Evolutionary conservation across 2,113 vertebrate genomes (phyloP).

Genomic region (Hypocryptadius cinnamomeus): DNA sequence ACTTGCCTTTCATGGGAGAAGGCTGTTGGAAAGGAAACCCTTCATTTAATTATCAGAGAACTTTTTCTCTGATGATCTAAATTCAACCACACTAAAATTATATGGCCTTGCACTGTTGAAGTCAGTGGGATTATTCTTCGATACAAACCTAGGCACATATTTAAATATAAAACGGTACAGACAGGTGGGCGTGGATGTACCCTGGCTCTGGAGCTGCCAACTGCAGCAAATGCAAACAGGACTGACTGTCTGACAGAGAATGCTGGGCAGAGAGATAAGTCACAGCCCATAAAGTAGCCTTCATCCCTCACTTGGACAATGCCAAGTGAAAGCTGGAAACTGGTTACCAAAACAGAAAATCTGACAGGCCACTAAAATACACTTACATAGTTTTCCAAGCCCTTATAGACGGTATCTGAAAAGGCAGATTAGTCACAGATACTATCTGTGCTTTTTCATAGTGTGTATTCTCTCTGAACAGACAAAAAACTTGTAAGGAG

Average conservation of each 20-base stretch:
- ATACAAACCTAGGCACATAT: neutral
- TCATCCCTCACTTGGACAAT: neutral
- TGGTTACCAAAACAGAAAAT: neutral
- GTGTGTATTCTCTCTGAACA: neutral
- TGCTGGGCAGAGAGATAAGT: neutral
- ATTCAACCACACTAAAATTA: neutral
- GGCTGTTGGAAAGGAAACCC: neutral
- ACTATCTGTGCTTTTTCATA: neutral
- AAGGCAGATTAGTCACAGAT: neutral
- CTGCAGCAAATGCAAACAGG: neutral
- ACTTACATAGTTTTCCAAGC: neutral
- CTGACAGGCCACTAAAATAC: neutral
- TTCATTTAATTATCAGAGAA: neutral
- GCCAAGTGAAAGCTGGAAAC: neutral
- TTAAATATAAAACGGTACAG: neutral
- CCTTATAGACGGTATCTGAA: neutral
- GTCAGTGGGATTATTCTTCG: neutral
- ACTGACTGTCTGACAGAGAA: neutral
- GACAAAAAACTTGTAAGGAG: neutral
- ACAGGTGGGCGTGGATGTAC: neutral
- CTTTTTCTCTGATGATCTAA: neutral
- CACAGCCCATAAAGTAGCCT: neutral
- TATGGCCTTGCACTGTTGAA: neutral
- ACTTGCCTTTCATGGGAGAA: neutral
- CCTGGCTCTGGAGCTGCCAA: neutral